Conservation (phyloP, 2,797 vertebrate species). For the Allobates femoralis region DNA sequence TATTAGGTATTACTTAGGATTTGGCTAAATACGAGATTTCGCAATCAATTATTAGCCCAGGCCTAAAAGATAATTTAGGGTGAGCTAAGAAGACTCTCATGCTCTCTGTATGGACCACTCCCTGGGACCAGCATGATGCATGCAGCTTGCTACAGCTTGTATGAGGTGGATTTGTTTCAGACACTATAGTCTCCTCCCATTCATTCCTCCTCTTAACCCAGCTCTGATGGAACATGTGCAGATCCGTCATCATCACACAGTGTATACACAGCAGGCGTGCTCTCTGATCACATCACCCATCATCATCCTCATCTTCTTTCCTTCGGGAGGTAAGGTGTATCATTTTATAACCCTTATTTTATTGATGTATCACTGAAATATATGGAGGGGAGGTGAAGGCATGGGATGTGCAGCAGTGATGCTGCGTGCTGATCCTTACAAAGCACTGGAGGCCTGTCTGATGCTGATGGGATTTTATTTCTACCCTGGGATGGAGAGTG, state of each 20-base stretch:
- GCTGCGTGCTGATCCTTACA: not conserved
- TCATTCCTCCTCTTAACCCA: slow-evolving; percentile 57
- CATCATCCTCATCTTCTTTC: slow-evolving; percentile 12
- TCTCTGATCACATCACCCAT: slow-evolving; percentile 38
- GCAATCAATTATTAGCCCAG: not conserved
- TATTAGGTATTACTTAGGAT: not conserved
- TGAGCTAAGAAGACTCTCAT: slow-evolving; percentile 5
- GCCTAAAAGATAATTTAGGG: not conserved
- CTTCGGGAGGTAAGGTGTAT: slow-evolving; percentile 34
- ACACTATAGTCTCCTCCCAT: slow-evolving; percentile 50
- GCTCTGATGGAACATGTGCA: slow-evolving; percentile 57
- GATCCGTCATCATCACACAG: slow-evolving; percentile 55
- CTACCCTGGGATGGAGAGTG: slow-evolving; percentile 4
- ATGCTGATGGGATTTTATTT: slow-evolving; percentile 36
- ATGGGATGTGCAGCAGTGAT: not conserved
- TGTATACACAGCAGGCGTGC: slow-evolving; percentile 61
- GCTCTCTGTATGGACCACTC: slow-evolving; percentile 34
- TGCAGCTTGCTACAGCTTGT: slow-evolving; percentile 46
- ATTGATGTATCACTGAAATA: too few relatives aligned
- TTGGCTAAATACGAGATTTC: not conserved
- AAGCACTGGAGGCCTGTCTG: slow-evolving; percentile 45
- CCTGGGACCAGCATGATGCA: slow-evolving; percentile 44
- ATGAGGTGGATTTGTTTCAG: slow-evolving; percentile 30
- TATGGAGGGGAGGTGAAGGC: not conserved
- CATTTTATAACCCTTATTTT: not conserved